These are phyloP conservation scores for Glareola pratincola DNA, from an alignment of 2,113 vertebrate genomes.

Conservation along the genomic window DNA sequence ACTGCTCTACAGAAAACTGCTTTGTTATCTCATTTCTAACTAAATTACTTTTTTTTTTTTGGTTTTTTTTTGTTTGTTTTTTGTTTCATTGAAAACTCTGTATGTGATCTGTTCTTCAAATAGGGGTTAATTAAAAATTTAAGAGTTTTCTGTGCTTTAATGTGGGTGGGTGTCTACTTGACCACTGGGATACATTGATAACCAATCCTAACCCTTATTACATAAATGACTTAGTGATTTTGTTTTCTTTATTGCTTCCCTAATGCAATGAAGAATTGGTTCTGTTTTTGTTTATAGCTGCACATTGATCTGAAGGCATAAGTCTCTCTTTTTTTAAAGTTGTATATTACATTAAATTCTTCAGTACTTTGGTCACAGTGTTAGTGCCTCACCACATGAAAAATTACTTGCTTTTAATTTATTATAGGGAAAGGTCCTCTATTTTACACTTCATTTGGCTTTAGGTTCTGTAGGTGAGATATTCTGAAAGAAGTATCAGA, in stretches of 20 bases:
- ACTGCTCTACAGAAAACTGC: background rate
- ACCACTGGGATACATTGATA: background rate
- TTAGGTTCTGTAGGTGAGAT: background rate
- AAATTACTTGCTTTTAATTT: background rate
- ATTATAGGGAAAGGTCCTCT: background rate
- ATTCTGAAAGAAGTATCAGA: background rate
- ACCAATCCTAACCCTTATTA: background rate
- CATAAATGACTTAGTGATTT: background rate
- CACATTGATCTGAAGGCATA: background rate
- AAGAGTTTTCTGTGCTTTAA: background rate
- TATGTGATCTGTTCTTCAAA: background rate
- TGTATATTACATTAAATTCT: background rate
- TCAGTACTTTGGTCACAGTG: background rate
- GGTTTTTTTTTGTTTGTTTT: too few species aligned
- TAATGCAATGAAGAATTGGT: background rate
- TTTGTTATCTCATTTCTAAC: background rate
- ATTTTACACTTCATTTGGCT: background rate
- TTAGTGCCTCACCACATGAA: background rate
- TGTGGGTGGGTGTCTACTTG: background rate
- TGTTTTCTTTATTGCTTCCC: background rate
- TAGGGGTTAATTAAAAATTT: background rate
- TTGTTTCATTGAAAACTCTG: background rate
- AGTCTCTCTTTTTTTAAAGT: background rate
- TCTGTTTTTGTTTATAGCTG: background rate
- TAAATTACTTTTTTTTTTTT: background rate